Percentiles rank a stretch among this genome's conserved stretches.
phyloP scores from a whole-genome alignment of 2,797 vertebrate genomes.

The Otus scops region DNA sequence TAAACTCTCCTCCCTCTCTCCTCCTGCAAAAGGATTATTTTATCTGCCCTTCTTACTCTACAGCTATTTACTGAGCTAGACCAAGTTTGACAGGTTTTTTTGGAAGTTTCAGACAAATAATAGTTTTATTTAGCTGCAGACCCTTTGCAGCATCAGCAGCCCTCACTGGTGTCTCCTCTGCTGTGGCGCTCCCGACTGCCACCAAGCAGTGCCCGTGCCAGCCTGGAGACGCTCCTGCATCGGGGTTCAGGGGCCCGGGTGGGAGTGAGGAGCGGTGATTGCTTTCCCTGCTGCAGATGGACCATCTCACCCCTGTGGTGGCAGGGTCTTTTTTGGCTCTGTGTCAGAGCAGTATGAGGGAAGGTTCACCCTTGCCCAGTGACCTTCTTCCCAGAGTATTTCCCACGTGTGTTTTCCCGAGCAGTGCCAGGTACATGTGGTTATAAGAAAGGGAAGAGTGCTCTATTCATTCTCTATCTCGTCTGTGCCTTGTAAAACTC shows the following conservation, averaged over 20 bases:
- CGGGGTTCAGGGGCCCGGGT: neutral
- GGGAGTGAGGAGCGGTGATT: neutral
- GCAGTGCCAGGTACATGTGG: neutral
- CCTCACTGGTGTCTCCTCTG: neutral
- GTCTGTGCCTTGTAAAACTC: neutral
- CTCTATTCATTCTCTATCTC: neutral
- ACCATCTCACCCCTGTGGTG: neutral
- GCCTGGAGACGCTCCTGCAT: neutral
- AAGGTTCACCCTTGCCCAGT: neutral
- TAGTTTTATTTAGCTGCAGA: neutral
- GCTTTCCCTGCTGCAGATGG: neutral
- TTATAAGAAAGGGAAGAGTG: neutral
- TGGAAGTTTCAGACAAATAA: neutral
- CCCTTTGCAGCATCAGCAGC: neutral
- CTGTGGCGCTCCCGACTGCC: neutral
- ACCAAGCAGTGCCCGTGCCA: neutral
- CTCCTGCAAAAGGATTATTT: neutral
- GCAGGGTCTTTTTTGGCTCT: neutral
- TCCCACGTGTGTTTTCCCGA: neutral
- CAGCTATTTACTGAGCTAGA: neutral
- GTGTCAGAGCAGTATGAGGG: neutral
- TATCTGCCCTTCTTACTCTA: neutral
- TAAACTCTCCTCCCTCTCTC: neutral
- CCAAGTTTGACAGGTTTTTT: neutral
- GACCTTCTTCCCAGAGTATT: neutral